Conservation (phyloP, 2,797 vertebrate species). For the Eulemur albifrons region DNA sequence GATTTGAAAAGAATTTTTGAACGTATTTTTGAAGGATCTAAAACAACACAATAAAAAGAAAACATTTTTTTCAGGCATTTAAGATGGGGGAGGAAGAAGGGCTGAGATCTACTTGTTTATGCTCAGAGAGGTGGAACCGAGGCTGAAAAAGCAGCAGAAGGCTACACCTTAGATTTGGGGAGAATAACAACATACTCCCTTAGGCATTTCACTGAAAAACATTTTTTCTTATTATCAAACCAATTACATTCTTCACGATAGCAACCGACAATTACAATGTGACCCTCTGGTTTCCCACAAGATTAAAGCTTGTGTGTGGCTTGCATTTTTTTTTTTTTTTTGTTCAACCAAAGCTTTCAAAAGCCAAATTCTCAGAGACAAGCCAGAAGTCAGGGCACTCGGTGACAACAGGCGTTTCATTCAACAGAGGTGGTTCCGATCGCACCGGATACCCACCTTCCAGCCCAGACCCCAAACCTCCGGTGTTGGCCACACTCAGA, state of each 20-base stretch:
- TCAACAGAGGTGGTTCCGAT: slow-evolving; percentile 39
- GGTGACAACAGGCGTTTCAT: slow-evolving; percentile 25
- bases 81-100: background rate
- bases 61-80: background rate
- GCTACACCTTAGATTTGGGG: slow-evolving; percentile 10
- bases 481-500: slow-evolving; percentile 5
- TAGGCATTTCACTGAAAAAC: slow-evolving; percentile 49
- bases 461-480: slow-evolving; percentile 20
- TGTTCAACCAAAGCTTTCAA: slow-evolving; percentile 40
- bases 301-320: slow-evolving; percentile 53
- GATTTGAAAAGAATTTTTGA: background rate
- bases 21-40: slow-evolving; percentile 23
- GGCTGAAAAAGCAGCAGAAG: background rate
- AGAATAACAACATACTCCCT: slow-evolving; percentile 3
- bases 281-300: slow-evolving; percentile 61
- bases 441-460: background rate
- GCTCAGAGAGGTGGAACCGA: background rate
- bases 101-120: slow-evolving; percentile 5
- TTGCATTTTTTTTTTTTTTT: slow-evolving; percentile 30
- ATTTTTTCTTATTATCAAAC: slow-evolving; percentile 60
- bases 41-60: slow-evolving; percentile 5
- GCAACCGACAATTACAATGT: slow-evolving; percentile 42
- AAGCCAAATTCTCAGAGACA: slow-evolving; percentile 47
- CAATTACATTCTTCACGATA: slow-evolving; percentile 66
- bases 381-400: background rate